Conservation (phyloP, 2,888 invertebrate genomes). For the Brassicogethes aeneus region DNA sequence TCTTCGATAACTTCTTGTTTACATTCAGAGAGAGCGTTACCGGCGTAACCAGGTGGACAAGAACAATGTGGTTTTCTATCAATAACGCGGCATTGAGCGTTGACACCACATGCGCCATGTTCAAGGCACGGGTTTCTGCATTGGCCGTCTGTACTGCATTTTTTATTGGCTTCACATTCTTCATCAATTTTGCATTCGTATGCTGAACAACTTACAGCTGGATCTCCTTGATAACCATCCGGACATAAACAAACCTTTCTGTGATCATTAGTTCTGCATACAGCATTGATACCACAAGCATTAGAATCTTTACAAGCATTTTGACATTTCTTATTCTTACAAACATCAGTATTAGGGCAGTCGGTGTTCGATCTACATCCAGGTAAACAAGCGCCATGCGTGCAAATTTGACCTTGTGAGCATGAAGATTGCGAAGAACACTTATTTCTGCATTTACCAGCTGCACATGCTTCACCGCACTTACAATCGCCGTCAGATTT, state of each 20-base stretch:
- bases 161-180: conserved; percentile 71
- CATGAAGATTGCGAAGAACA: conserved; percentile 65
- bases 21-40: conserved; percentile 62
- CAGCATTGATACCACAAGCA: conserved; percentile 72
- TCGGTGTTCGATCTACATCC: conserved; percentile 75
- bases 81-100: conserved; percentile 75
- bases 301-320: conserved; percentile 58
- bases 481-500: conserved; percentile 58
- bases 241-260: conserved; percentile 80
- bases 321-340: conserved; percentile 59
- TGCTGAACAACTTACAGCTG: conserved; percentile 62
- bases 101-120: conserved; percentile 67
- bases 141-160: conserved; percentile 58
- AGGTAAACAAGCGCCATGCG: conserved; percentile 60
- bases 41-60: conserved; percentile 65
- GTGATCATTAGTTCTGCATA: conserved; percentile 72
- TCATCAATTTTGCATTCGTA: conserved; percentile 68
- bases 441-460: conserved; percentile 62
- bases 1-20: conserved; percentile 59
- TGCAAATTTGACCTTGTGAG: conserved; percentile 65
- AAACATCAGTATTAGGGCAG: conserved; percentile 68
- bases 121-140: conserved; percentile 79
- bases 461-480: conserved; percentile 72
- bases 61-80: conserved; percentile 68
- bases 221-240: conserved; percentile 76